Evolutionary conservation across 2,113 vertebrate genomes (phyloP).

Genomic region (Numenius arquata): DNA sequence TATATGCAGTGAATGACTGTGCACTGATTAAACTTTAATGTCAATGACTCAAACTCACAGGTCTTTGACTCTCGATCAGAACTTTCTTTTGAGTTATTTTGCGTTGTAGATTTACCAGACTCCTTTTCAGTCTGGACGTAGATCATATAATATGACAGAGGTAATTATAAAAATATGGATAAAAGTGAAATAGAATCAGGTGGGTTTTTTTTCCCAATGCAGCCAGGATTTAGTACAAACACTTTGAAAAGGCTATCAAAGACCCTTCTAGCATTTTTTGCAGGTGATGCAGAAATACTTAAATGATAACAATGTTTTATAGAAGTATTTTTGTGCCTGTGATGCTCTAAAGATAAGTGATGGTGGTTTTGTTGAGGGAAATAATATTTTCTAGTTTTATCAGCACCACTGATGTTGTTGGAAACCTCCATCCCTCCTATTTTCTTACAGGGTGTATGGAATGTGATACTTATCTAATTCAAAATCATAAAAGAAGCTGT

Average conservation of each 20-base stretch:
- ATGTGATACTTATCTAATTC: background rate
- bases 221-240: background rate
- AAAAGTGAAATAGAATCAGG: background rate
- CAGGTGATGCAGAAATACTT: background rate
- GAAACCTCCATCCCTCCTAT: fast-evolving
- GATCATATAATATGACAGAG: background rate
- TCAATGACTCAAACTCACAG: background rate
- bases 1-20: background rate
- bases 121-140: background rate
- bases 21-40: background rate
- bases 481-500: background rate
- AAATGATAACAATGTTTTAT: background rate
- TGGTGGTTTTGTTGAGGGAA: background rate
- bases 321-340: background rate
- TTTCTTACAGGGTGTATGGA: background rate
- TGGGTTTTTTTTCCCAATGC: background rate
- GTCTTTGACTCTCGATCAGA: background rate
- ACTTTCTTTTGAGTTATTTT: background rate
- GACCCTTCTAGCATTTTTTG: background rate
- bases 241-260: background rate
- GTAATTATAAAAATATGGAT: background rate
- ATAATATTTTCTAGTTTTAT: background rate
- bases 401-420: background rate
- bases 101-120: background rate
- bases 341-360: background rate